Percentiles rank a stretch among this genome's conserved stretches.
Conservation (phyloP, 2,888 invertebrate genomes). For the Pyrrhosoma nymphula region DNA sequence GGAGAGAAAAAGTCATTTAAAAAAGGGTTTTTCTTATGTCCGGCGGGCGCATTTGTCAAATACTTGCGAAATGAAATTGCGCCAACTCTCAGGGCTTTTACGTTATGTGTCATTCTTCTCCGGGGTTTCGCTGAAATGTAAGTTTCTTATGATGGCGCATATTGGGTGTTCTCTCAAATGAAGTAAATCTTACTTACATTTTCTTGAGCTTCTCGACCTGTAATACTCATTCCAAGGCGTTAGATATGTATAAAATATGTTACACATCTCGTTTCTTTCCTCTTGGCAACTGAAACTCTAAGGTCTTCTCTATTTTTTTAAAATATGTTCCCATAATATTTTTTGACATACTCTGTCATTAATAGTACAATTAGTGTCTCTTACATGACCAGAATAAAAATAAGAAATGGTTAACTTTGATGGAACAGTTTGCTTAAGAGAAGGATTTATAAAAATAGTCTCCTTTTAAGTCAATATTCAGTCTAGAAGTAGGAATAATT, state of each 20-base stretch:
- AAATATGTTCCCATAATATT: no score
- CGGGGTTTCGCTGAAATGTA: neutral
- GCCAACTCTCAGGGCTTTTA: neutral
- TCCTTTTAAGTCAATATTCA: no score
- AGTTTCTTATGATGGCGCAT: neutral
- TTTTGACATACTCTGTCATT: no score
- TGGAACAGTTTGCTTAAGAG: no score
- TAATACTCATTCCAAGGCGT: neutral
- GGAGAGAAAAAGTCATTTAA: neutral
- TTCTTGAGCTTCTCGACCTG: neutral
- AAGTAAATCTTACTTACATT: conserved; percentile 4
- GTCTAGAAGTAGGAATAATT: no score
- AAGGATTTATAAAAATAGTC: no score
- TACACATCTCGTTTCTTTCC: neutral
- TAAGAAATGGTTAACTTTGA: no score
- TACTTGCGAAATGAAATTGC: conserved; percentile 34
- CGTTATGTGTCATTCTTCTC: neutral
- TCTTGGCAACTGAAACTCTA: neutral
- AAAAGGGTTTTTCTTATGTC: conserved; percentile 37
- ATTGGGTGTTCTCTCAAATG: neutral
- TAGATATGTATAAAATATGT: neutral
- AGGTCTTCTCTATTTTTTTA: no score
- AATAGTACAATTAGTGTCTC: no score
- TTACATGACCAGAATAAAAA: no score
- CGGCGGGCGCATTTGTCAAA: conserved; percentile 41